Evolutionary conservation across 2,888 invertebrate genomes (phyloP).

Genomic region (Lamellibrachia satsuma): DNA sequence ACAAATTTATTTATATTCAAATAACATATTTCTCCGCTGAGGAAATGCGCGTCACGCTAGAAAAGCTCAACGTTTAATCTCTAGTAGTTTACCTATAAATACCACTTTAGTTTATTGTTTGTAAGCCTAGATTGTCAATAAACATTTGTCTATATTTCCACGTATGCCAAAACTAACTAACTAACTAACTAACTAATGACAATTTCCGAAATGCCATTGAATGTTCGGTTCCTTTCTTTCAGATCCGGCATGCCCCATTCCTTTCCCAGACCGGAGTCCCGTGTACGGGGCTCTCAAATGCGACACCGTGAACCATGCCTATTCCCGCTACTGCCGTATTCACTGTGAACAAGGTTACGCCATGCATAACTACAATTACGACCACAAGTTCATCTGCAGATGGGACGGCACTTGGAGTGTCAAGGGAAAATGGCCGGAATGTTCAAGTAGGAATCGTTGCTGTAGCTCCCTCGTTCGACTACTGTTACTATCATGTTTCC

Average conservation of each 20-base stretch:
- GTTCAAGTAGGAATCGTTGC: constrained; percentile 21
- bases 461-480: background rate
- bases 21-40: too few relatives aligned
- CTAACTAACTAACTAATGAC: too few relatives aligned
- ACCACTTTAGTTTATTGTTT: too few relatives aligned
- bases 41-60: too few relatives aligned
- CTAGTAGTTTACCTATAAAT: too few relatives aligned
- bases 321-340: constrained; percentile 27
- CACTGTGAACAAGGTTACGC: constrained; percentile 26
- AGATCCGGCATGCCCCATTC: constrained; percentile 26
- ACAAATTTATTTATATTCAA: too few relatives aligned
- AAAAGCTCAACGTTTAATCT: too few relatives aligned
- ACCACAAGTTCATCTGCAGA: constrained; percentile 28
- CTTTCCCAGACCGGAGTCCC: constrained; percentile 25
- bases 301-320: background rate
- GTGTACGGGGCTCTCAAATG: constrained; percentile 32
- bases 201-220: background rate
- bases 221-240: background rate
- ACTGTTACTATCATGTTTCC: background rate
- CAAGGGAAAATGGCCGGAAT: constrained; percentile 29
- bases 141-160: too few relatives aligned
- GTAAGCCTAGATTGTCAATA: too few relatives aligned
- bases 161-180: too few relatives aligned
- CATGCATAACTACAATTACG: constrained; percentile 1
- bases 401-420: constrained; percentile 33